Evolutionary conservation across 2,888 invertebrate species (phyloP), one percentile per base, ranked within the genome.

Genomic region (Caenorhabditis japonica): DNA sequence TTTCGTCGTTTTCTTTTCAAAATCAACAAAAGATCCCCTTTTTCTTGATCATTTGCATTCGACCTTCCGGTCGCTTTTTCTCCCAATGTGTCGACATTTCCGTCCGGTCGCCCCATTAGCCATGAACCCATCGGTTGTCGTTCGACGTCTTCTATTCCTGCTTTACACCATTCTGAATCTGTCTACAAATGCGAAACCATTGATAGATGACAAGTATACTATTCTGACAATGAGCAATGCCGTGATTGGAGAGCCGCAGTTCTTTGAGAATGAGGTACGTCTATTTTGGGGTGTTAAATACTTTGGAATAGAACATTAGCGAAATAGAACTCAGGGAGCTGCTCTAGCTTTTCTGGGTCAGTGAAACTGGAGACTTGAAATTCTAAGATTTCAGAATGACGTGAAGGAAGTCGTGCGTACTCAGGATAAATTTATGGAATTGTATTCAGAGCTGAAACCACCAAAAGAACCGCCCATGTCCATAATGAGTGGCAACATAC

Each of bases 1-100:
- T n/a, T n/a, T n/a, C n/a, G n/a, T n/a, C n/a, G n/a, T n/a, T n/a
- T n/a, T n/a, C n/a, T n/a, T n/a, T n/a, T n/a, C n/a, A n/a, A n/a
- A n/a, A n/a, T n/a, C n/a, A n/a, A n/a, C n/a, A n/a, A n/a, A n/a
- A n/a, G n/a, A n/a, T n/a, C n/a, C n/a, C n/a, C n/a, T n/a, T n/a
- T n/a, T n/a, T n/a, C n/a, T n/a, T n/a, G n/a, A n/a, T n/a, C 39
- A 53, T 53, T 53, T 66, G 66, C 66, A 66, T 66, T 66, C 66
- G 66, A 58, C 66, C 58, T 68, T 68, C 56, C 25, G n/a, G 17
- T 30, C 21, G n/a, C 8, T 44, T 15, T n/a, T n/a, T n/a, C n/a
- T n/a, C n/a, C n/a, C n/a, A n/a, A 7, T 23, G 21, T 52, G 52
- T 23, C 41, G 27, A 41, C 41, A 13, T 41, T 15, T 52, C 38